Percentiles rank a stretch among this genome's conserved stretches.
Conservation (phyloP, 2,113 vertebrate genomes). For the western clawed frog (Xenopus tropicalis) region UCB_Xtro_10.0 CM004449.2:124401501-124402000, state of each 20-base stretch:
- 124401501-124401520: slow-evolving; percentile 58
- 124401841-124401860: no score
- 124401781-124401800: no score
- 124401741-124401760: slow-evolving; percentile 75
- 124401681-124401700: slow-evolving; percentile 81
- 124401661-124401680: slow-evolving; percentile 69
- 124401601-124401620: slow-evolving; percentile 60
- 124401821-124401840: no score
- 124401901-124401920: no score
- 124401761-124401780: slow-evolving; percentile 65
- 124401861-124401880: no score
- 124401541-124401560: slow-evolving; percentile 86
- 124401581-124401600: slow-evolving; percentile 70
- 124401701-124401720: slow-evolving; percentile 67
- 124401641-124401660: slow-evolving; percentile 82
- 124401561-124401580: slow-evolving; percentile 76
- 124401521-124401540: slow-evolving; percentile 68
- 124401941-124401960: no score
- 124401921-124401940: no score
- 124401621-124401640: slow-evolving; percentile 75
- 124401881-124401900: no score
- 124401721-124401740: slow-evolving; percentile 70
- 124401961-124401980: no score
- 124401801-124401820: no score
- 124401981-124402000: no score